Conservation (phyloP, 2,113 vertebrate species). For the Vicugna pacos region DNA sequence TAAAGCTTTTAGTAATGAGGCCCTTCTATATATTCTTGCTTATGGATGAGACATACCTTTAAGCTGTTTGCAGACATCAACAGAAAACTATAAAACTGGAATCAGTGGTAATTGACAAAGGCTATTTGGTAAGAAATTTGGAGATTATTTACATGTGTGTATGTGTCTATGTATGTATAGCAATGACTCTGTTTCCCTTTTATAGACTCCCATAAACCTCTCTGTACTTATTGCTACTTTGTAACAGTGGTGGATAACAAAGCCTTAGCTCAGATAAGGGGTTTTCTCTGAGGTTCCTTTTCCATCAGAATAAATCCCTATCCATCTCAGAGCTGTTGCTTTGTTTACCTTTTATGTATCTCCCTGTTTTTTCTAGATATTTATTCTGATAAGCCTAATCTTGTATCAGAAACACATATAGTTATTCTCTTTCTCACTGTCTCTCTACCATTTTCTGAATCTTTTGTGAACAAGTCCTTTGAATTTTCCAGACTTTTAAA, state of each 20-base stretch:
- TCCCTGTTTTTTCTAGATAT: background rate
- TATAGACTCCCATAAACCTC: background rate
- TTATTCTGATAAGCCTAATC: background rate
- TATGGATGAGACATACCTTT: background rate
- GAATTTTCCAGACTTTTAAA: slow-evolving; percentile 28
- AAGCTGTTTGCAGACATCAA: background rate
- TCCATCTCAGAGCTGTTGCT: background rate
- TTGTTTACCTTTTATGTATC: slow-evolving; percentile 24
- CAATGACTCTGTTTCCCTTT: background rate
- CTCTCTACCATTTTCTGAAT: background rate
- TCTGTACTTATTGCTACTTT: slow-evolving; percentile 15
- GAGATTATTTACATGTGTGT: background rate
- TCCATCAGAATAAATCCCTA: slow-evolving; percentile 22
- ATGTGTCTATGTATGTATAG: background rate
- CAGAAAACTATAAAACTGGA: background rate
- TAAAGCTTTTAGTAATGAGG: slow-evolving; percentile 24
- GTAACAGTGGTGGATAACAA: background rate
- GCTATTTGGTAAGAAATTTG: slow-evolving; percentile 2
- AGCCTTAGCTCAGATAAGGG: background rate
- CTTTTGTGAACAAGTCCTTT: slow-evolving; percentile 24
- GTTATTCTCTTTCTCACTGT: background rate
- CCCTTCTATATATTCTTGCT: background rate
- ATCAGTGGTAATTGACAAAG: slow-evolving; percentile 24
- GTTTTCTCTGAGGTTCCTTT: background rate
- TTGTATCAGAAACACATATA: background rate